Evolutionary conservation across 2,888 invertebrate genomes (phyloP).

Genomic region (Folsomia candida): DNA sequence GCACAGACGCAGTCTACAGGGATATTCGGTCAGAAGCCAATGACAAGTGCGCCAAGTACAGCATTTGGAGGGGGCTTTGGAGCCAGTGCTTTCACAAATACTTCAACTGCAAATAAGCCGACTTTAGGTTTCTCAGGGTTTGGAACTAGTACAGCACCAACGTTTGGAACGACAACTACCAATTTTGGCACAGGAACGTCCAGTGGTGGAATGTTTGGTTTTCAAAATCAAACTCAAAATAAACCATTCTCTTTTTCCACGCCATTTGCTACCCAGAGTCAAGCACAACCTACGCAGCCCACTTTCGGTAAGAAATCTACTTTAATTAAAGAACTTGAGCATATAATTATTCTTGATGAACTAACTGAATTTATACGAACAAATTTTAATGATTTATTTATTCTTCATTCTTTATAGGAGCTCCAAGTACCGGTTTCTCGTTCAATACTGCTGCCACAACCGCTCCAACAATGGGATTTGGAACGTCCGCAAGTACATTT

Average conservation of each 20-base stretch:
- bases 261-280: slow-evolving; percentile 30
- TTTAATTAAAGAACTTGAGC: too few relatives aligned
- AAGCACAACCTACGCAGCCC: slow-evolving; percentile 33
- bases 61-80: slow-evolving; percentile 56
- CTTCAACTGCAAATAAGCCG: slow-evolving; percentile 14
- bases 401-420: too few relatives aligned
- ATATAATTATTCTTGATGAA: too few relatives aligned
- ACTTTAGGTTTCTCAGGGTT: slow-evolving; percentile 50
- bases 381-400: too few relatives aligned
- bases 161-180: slow-evolving; percentile 54
- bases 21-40: slow-evolving; percentile 52
- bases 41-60: slow-evolving; percentile 53
- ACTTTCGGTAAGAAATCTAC: slow-evolving; percentile 34
- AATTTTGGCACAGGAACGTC: slow-evolving; percentile 52
- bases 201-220: slow-evolving; percentile 62
- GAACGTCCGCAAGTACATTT: slow-evolving; percentile 13
- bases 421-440: slow-evolving; percentile 21
- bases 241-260: slow-evolving; percentile 45
- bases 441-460: slow-evolving; percentile 28
- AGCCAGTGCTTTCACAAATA: slow-evolving; percentile 52
- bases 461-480: slow-evolving; percentile 35
- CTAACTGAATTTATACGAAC: too few relatives aligned
- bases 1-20: slow-evolving; percentile 20
- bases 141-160: slow-evolving; percentile 61
- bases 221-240: slow-evolving; percentile 59